Conservation (phyloP, 53 echinoderm and acorn worm species). For the Zoroaster sp. region DNA sequence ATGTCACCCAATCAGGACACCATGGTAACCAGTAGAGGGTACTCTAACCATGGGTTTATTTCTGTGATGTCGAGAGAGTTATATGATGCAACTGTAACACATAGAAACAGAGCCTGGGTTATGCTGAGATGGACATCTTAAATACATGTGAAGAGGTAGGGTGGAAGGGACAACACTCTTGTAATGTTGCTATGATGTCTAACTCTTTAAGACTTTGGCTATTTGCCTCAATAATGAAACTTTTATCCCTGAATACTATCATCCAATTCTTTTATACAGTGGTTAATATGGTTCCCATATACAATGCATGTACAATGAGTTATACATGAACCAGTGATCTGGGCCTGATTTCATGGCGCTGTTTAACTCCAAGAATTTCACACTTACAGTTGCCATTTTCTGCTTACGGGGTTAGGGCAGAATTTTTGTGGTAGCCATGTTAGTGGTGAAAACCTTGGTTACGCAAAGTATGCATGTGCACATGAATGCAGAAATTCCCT, state of each 20-base stretch:
- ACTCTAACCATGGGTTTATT: too few species aligned
- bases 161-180: not conserved
- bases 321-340: too few species aligned
- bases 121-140: too few species aligned
- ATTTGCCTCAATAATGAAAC: not conserved
- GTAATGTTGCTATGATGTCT: too few species aligned
- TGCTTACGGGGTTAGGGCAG: not conserved
- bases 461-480: not conserved
- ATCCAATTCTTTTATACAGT: not conserved
- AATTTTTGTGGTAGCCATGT: not conserved
- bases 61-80: too few species aligned
- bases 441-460: too few species aligned
- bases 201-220: not conserved
- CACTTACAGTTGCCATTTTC: not conserved
- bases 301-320: not conserved
- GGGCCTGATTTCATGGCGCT: not conserved
- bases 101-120: too few species aligned
- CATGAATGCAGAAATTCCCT: not conserved
- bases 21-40: too few species aligned
- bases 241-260: not conserved
- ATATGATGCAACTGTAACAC: too few species aligned
- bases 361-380: not conserved
- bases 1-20: too few species aligned
- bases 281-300: not conserved
- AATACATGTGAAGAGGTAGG: too few species aligned